A percentile compares a stretch with the other conserved stretches of the same genome.
These are phyloP conservation scores for Xenotilapia caudafasciata DNA, from an alignment of 2,113 vertebrate species.

Conservation along the genomic window DNA sequence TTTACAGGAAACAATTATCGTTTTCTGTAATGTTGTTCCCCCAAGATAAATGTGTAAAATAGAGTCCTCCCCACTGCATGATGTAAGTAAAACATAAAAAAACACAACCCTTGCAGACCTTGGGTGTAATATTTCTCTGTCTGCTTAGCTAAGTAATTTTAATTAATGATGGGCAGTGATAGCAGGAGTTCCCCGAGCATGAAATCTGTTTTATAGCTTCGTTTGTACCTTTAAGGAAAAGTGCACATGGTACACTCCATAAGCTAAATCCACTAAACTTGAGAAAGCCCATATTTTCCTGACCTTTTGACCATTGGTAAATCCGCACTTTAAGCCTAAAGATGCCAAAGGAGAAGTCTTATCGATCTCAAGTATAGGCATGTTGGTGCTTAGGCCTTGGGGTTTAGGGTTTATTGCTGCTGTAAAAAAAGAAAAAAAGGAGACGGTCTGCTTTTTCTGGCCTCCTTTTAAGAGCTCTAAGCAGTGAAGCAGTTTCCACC, in stretches of 20 bases:
- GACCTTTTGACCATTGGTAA: slow-evolving; percentile 22
- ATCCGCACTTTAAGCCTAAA: neutral
- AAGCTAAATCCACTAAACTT: neutral
- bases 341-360: neutral
- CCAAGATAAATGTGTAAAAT: neutral
- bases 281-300: neutral
- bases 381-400: neutral
- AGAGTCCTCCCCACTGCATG: neutral
- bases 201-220: neutral
- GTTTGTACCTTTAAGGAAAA: neutral
- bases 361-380: slow-evolving; percentile 11
- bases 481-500: slow-evolving; percentile 24
- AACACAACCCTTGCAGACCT: neutral
- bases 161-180: neutral
- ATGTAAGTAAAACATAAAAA: neutral
- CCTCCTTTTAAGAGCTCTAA: neutral
- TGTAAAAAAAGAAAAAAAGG: neutral
- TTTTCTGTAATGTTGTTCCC: neutral
- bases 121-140: neutral
- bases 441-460: neutral
- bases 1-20: neutral
- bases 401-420: slow-evolving; percentile 8
- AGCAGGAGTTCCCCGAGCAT: neutral
- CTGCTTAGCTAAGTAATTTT: neutral
- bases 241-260: neutral